phyloP scores from a whole-genome alignment of 2,888 invertebrate genomes.

The Leucozona laternaria region DNA sequence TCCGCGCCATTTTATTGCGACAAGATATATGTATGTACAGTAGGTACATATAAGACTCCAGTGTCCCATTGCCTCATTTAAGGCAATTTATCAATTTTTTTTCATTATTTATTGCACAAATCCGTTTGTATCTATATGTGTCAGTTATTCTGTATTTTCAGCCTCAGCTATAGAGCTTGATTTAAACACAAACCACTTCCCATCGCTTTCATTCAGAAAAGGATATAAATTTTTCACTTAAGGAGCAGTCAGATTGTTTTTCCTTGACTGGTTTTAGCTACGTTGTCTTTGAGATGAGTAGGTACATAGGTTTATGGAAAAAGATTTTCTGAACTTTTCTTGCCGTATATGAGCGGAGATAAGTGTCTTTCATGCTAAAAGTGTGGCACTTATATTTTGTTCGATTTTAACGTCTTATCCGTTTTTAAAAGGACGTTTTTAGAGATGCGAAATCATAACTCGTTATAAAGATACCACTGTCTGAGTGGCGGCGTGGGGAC shows the following conservation, averaged over 20 bases:
- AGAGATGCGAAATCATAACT: constrained; percentile 44
- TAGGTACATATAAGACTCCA: no score
- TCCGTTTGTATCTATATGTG: neutral
- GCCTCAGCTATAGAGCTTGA: constrained; percentile 7
- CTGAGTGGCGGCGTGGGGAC: no score
- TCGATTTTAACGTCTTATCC: constrained; percentile 1
- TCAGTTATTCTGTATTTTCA: neutral
- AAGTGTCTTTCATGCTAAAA: constrained; percentile 22
- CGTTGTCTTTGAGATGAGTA: constrained; percentile 28
- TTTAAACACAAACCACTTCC: constrained; percentile 38
- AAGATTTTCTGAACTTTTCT: constrained; percentile 23
- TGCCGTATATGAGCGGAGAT: neutral
- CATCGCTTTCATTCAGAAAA: constrained; percentile 29
- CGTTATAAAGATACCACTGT: neutral
- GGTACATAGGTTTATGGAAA: constrained; percentile 38
- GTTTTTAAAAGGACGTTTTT: constrained; percentile 44
- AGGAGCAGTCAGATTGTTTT: constrained; percentile 77
- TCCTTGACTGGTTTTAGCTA: constrained; percentile 35
- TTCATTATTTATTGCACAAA: constrained; percentile 24
- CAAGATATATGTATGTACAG: no score
- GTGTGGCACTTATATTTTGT: constrained; percentile 2
- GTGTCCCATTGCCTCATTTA: constrained; percentile 39
- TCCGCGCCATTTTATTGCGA: constrained; percentile 19
- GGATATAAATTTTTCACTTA: constrained; percentile 78
- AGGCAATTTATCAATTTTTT: constrained; percentile 62